Conservation (phyloP, 2,113 vertebrate genomes). For the Caranx ignobilis region DNA sequence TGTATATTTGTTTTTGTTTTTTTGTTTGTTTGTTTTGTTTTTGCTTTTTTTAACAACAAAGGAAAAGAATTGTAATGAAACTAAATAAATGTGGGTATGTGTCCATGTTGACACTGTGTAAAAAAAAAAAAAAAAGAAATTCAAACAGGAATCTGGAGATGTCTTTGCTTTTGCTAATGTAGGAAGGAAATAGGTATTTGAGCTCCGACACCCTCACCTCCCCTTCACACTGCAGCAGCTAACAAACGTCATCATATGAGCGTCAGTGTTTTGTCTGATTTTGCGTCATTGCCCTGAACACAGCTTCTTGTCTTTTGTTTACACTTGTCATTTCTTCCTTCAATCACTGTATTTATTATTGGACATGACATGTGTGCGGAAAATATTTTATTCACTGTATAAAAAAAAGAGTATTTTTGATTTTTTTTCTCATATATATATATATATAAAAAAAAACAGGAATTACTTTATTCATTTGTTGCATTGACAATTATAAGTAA, state of each 20-base stretch:
- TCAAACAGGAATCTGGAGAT: constrained; percentile 48
- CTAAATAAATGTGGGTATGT: constrained; percentile 79
- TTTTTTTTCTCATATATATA: constrained; percentile 33
- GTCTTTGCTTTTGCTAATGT: constrained; percentile 52
- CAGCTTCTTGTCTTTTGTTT: constrained; percentile 79
- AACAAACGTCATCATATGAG: constrained; percentile 27
- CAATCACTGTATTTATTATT: constrained; percentile 57
- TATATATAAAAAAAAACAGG: constrained; percentile 50
- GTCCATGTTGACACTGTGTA: constrained; percentile 83
- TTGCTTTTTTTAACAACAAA: constrained; percentile 63
- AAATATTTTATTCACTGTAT: constrained; percentile 42
- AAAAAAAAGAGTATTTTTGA: constrained; percentile 7
- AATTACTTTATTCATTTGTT: constrained; percentile 76
- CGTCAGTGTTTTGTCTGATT: constrained; percentile 53
- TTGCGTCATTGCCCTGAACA: constrained; percentile 84
- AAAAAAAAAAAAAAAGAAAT: constrained; percentile 68
- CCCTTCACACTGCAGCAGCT: constrained; percentile 52
- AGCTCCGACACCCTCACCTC: constrained; percentile 14
- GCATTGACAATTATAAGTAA: constrained; percentile 78
- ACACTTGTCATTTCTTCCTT: constrained; percentile 65
- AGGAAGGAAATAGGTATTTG: constrained; percentile 31
- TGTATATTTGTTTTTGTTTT: constrained; percentile 72
- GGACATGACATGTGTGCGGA: constrained; percentile 40
- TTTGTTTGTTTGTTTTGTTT: constrained; percentile 72
- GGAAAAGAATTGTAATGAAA: constrained; percentile 67